Evolutionary conservation across 2,888 invertebrate species (phyloP), one percentile per base, ranked within the genome.

Genomic region (Andrena trimmerana): DNA sequence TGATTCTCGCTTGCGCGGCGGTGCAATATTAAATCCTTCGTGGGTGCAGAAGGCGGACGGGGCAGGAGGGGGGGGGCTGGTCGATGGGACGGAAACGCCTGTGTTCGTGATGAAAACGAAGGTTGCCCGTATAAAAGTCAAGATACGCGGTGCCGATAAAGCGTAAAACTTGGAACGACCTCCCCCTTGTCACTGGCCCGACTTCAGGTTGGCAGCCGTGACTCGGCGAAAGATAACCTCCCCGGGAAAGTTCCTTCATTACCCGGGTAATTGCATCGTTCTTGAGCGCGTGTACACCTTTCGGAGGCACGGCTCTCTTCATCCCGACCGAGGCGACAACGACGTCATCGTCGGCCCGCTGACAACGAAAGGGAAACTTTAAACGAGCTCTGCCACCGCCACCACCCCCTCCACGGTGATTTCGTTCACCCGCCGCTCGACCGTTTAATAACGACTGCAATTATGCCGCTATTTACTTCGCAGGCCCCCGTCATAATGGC

Each of bases 211-310:
- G 73, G 65, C 81, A 83, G 75, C 79, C 89, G 76, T 79, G 85
- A 84, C 84, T 84, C 67, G 82, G 71, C 89, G 79, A 83, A 88
- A 89, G 88, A 86, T 86, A 88, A 88, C 88, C 86, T 88, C 83
- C 84, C 63, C 71, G 68, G 72, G 88, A 86, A 88, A 88, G 83
- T 88, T 88, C 84, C 81, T 86, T 88, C 89, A 86, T 88, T 88
- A 89, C 76, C 86, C 81, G 78, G 81, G 78, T 88, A 88, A 88
- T 89, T 88, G 88, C 88, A 83, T 88, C 87, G 83, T 89, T 81
- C 84, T 77, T 66, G 78, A 84, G 78, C 78, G 83, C 85, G 86
- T 88, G 88, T 88, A 85, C 79, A 88, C 88, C 77, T 84, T 54
- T 27, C 7, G 20, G 10, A 60, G 63, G 71, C 71, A 20, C 29